These are phyloP conservation scores for Acleris holmiana DNA, from an alignment of 2,888 invertebrate species.

Conservation along the genomic window DNA sequence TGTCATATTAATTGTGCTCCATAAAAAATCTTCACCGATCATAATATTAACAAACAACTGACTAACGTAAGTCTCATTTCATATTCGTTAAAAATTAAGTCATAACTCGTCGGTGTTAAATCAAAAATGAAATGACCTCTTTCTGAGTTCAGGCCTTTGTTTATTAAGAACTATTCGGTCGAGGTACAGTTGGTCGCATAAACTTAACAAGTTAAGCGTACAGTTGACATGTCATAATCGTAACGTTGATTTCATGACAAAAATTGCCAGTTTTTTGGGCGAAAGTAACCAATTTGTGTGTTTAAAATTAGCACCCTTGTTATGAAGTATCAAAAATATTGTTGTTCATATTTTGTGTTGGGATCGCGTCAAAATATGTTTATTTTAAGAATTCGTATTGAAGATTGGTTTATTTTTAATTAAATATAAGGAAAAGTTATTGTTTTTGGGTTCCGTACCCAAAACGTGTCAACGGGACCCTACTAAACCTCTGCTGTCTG, in stretches of 20 bases:
- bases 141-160: neutral
- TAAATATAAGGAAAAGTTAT: too few relatives aligned
- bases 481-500: too few relatives aligned
- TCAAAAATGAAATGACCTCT: neutral
- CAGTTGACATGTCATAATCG: conserved; percentile 47
- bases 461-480: too few relatives aligned
- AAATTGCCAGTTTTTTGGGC: conserved; percentile 47
- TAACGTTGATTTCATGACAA: conserved; percentile 40
- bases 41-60: neutral
- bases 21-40: neutral
- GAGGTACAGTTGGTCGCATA: conserved; percentile 42
- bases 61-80: neutral
- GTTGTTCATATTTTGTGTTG: conserved; percentile 8
- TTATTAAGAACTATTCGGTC: conserved; percentile 5
- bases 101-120: neutral
- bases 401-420: neutral
- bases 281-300: conserved; percentile 52
- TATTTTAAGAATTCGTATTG: neutral
- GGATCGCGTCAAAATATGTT: neutral
- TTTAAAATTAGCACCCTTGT: conserved; percentile 56
- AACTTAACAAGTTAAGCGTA: conserved; percentile 43
- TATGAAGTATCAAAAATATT: conserved; percentile 44
- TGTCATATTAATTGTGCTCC: conserved; percentile 18
- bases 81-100: conserved; percentile 6
- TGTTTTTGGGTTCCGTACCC: too few relatives aligned